Evolutionary conservation across 2,888 invertebrate genomes (phyloP), one percentile per base, ranked within the genome.

Genomic region (Drosophila nr. perissopoda): DNA sequence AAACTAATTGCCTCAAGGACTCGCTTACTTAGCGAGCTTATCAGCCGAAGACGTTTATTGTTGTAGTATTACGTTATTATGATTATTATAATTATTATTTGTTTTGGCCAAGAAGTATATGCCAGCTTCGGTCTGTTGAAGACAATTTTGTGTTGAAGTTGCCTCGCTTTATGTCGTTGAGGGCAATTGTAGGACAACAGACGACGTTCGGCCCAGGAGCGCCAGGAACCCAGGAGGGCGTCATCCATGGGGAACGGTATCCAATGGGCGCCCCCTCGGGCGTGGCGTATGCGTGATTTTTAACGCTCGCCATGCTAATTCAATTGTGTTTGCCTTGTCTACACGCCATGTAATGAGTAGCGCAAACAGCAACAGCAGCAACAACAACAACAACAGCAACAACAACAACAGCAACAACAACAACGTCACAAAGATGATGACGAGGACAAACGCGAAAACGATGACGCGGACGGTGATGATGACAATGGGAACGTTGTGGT

Each of bases 261-360:
- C 59, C 69, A 21, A 45, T 66, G 62, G 61, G 69, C 68, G 53
- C 58, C 34, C 65, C 60, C 59, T 57, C 45, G 61, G 70, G 69
- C 68, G 64, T 78, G 87, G 80, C 89, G 90, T 87, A 87, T 87
- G 86, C 89, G 90, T 87, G 86, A 87, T 87, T 89, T 86, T 83
- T 80, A 73, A 77, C 81, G 77, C 86, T 75, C 80, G 73, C 90
- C 82, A 83, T 87, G 87, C 86, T 87, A 89, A 87, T 87, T 87
- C 87, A 89, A 87, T 87, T 87, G 88, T 86, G 90, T 86, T 89
- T 87, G 88, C 82, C 77, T 74, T 87, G 85, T 86, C 85, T 86
- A 87, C 85, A 84, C 87, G 82, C 85, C 89, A 86, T 86, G 85
- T 89, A 86, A 86, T 86, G 85, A 89, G 85, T 74, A 86, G 80